Base-by-base conservation (phyloP, 2,888 invertebrate species). In the Lottia gigantea region DNA sequence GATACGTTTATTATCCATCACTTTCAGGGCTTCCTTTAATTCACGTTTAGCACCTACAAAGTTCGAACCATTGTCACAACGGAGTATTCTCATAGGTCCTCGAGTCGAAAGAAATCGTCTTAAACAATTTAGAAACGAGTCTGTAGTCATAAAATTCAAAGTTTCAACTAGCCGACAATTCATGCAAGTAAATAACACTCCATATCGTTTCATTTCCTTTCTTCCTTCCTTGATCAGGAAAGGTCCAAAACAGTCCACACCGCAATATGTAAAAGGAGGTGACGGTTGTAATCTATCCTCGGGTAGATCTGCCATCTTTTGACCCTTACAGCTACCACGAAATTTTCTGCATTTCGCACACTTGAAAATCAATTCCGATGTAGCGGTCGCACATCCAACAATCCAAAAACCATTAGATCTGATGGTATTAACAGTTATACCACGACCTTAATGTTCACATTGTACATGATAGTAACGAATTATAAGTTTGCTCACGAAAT, bases 261-360 rank as follows among this genome's bases (percentile, higher is more conserved):
- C 87, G 23, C 74, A 68, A 62, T 82, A 73, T 0, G 75, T 62
- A 72, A 88, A 89, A 4, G 86, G 82, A 6, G 72, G 55, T 2
- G 74, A 70, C 6, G 76, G 72, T 2, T 71, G 73, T 2, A 87
- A 77, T 69, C 89, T 71, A 8, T 81, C 78, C 6, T 40, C 14
- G 0, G 88, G 87, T 14, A 88, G 74, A 23, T 83, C 76, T 1
- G 84, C 81, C 86, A 86, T 87, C 14, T n/a, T n/a, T 14, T 55
- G 55, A 1, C 8, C 55, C n/a, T n/a, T 2, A 1, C 7, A 11
- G 2, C 4, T 1, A 6, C 81, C 80, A 14, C 79, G 74, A 11
- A 75, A 66, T 23, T 76, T 75, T 15, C 74, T 70, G 70, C 89
- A 88, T 2, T 26, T 71, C 0, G 83, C 71, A 74, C 88, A 88